A percentile compares a stretch with the other conserved stretches of the same genome.
These are phyloP conservation scores for Myiotriccus ornatus DNA, from an alignment of 2,797 vertebrate species.

Conservation along the genomic window DNA sequence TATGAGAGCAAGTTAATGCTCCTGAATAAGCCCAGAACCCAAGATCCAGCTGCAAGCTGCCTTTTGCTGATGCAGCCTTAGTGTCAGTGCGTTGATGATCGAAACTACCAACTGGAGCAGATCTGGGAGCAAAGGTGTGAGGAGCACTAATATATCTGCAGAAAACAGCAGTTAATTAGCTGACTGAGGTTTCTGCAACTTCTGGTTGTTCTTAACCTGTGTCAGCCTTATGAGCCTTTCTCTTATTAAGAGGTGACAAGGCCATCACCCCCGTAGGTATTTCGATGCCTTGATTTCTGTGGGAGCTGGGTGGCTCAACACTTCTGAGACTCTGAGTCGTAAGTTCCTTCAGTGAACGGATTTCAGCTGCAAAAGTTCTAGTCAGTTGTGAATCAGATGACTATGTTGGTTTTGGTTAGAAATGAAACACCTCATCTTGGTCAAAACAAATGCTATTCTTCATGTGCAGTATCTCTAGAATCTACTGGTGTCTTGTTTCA, in stretches of 20 bases:
- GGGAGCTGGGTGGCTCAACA: neutral
- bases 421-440: neutral
- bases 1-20: neutral
- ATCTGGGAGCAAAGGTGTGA: neutral
- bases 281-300: neutral
- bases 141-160: neutral
- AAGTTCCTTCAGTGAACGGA: neutral
- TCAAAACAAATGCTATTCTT: neutral
- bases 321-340: neutral
- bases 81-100: neutral
- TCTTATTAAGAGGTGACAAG: neutral
- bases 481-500: neutral
- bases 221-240: neutral
- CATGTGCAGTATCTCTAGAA: neutral
- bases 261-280: neutral
- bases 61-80: neutral
- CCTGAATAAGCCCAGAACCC: neutral
- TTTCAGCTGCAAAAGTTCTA: neutral
- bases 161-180: constrained; percentile 25
- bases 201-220: constrained; percentile 2
- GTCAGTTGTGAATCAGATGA: neutral
- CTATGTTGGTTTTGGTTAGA: neutral
- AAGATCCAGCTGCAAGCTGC: neutral
- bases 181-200: neutral
- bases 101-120: neutral